phyloP scores from a whole-genome alignment of 2,113 vertebrate genomes.

The Heloderma charlesbogerti region DNA sequence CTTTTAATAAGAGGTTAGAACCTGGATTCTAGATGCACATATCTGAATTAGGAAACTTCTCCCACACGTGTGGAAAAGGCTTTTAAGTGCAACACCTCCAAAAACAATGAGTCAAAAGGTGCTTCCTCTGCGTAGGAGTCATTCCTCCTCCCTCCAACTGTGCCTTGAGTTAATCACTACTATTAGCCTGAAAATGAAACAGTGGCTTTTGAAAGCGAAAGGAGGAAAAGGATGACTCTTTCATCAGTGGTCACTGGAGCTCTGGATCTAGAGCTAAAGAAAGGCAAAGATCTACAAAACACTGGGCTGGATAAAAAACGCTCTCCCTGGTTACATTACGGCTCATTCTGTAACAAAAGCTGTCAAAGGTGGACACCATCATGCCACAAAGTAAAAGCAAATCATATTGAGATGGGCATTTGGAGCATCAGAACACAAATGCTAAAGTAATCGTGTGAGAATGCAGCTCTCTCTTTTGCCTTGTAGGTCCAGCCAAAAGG shows the following conservation, averaged over 20 bases:
- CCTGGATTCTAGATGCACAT: constrained; percentile 12
- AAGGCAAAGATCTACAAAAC: background rate
- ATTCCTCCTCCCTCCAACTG: background rate
- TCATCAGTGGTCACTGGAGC: constrained; percentile 1
- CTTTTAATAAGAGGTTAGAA: background rate
- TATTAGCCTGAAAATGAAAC: constrained; percentile 29
- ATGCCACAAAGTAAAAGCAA: background rate
- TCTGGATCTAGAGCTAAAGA: background rate
- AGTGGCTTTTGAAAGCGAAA: background rate
- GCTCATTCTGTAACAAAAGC: background rate
- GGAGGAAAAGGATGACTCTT: constrained; percentile 18
- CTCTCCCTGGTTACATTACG: background rate
- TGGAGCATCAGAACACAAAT: background rate
- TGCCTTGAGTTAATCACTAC: background rate
- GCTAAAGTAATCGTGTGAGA: background rate
- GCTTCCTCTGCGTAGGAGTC: constrained; percentile 54
- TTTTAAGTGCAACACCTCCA: constrained; percentile 30
- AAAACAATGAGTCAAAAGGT: constrained; percentile 68
- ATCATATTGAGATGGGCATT: background rate
- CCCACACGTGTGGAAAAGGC: constrained; percentile 71
- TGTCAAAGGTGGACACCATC: background rate
- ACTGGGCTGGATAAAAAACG: background rate
- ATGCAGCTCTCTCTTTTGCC: background rate
- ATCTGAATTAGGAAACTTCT: constrained; percentile 73
- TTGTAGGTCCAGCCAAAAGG: background rate